Evolutionary conservation across 2,888 invertebrate species (phyloP).

Genomic region (Carcina quercana): DNA sequence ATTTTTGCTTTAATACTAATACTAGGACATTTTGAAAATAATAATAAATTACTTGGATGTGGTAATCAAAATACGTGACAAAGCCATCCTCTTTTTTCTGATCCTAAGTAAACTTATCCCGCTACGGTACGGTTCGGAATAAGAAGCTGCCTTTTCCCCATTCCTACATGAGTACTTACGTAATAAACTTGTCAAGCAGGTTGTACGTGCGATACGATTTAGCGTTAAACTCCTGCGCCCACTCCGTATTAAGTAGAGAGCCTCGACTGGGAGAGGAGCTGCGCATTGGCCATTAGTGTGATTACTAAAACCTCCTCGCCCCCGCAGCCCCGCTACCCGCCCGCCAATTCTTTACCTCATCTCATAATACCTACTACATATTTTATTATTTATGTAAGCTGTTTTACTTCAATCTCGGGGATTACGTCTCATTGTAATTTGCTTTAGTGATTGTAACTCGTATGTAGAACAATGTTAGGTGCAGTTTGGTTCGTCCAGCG

Average conservation of each 20-base stretch:
- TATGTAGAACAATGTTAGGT: too few relatives aligned
- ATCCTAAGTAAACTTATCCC: not conserved
- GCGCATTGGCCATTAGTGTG: slow-evolving; percentile 75
- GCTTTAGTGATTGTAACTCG: not conserved
- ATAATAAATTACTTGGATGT: too few relatives aligned
- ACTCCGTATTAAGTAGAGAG: slow-evolving; percentile 63
- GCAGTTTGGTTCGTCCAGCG: too few relatives aligned
- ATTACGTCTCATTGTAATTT: slow-evolving; percentile 46
- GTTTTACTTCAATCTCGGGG: slow-evolving; percentile 59
- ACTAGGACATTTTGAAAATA: too few relatives aligned
- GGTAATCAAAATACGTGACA: too few relatives aligned
- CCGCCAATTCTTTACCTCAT: slow-evolving; percentile 70
- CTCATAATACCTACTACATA: slow-evolving; percentile 72
- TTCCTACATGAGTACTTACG: not conserved
- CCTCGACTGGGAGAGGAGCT: slow-evolving; percentile 41
- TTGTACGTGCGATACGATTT: slow-evolving; percentile 55
- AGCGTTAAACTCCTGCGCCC: slow-evolving; percentile 53
- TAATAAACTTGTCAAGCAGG: slow-evolving; percentile 16
- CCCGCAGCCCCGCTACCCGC: slow-evolving; percentile 52
- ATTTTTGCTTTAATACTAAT: too few relatives aligned
- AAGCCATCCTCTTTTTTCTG: too few relatives aligned
- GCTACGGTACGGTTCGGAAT: slow-evolving; percentile 10
- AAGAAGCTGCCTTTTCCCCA: too few relatives aligned
- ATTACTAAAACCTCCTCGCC: slow-evolving; percentile 60
- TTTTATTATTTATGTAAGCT: slow-evolving; percentile 71